These are phyloP conservation scores for Rhynchopsitta pachyrhyncha DNA, from an alignment of 2,113 vertebrate genomes.

Conservation along the genomic window DNA sequence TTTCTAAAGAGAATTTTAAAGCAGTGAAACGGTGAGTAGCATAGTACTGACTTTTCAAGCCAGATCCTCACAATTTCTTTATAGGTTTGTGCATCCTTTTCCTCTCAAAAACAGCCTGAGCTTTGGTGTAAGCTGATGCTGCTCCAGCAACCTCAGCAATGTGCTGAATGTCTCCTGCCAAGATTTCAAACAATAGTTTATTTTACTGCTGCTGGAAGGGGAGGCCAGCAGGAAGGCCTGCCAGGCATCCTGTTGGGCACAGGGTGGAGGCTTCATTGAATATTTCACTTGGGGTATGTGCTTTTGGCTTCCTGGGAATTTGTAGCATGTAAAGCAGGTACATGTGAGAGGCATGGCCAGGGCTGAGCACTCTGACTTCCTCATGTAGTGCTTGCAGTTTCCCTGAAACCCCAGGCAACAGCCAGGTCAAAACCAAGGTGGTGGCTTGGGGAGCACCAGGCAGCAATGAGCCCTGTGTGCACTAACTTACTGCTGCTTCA, in stretches of 20 bases:
- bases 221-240: neutral
- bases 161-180: neutral
- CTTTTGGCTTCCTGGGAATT: neutral
- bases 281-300: neutral
- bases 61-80: neutral
- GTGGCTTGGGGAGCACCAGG: slow-evolving; percentile 13
- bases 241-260: neutral
- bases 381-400: neutral
- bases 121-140: neutral
- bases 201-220: slow-evolving; percentile 37
- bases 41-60: neutral
- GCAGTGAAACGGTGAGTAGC: neutral
- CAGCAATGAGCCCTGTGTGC: neutral
- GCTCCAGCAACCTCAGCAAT: neutral
- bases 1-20: neutral
- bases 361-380: neutral
- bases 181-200: slow-evolving; percentile 28
- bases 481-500: neutral
- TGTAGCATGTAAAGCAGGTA: neutral
- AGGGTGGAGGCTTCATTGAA: neutral
- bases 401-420: neutral
- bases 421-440: neutral
- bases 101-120: neutral
- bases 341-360: neutral
- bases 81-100: neutral